Evolutionary conservation across 1,140 invertebrate species (phyloP), one percentile per base, ranked within the genome.

Genomic region (Caerostris darwini): DNA sequence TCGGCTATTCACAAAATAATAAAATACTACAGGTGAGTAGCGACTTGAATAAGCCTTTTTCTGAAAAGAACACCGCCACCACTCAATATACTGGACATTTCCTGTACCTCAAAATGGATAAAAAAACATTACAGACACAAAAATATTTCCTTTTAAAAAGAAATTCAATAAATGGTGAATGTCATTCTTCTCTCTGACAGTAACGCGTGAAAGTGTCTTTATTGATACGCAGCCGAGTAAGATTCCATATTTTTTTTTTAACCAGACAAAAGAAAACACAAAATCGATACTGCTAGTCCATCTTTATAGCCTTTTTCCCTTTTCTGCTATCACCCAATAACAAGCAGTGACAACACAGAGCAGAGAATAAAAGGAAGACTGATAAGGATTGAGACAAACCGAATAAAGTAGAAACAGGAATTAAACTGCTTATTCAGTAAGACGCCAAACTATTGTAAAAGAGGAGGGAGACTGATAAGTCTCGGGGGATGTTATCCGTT

Each of bases 141-240:
- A 77, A 77, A 5, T 12, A 77, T 77, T 77, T 8, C 19, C 53
- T 12, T 77, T 50, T 53, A 17, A 50, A 77, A 77, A 77, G 34
- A 77, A 77, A 77, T 50, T 77, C 34, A 50, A 50, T 77, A 77
- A 77, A 77, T 50, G 71, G 8, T 77, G 71, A 77, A 50, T 77
- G 50, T 77, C 71, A 77, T 77, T 77, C 34, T 77, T 77, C 71
- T 50, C 34, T 77, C 12, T 77, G 71, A 77, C 71, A 77, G 71
- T 77, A 77, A 77, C 71, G 71, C 71, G 71, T 77, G 71, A 77
- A 77, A 77, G 71, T 77, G 71, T 77, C 71, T 77, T 77, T 77
- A 77, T 77, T 77, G 34, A 77, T 77, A 77, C 71, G 14, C 34
- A 77, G 8, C 34, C 71, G 34, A 77, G 50, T 77, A 53, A 53